Percentiles rank a stretch among this genome's conserved stretches.
Conservation (phyloP, 2,797 vertebrate genomes). For the Silurus lanzhouensis region DNA sequence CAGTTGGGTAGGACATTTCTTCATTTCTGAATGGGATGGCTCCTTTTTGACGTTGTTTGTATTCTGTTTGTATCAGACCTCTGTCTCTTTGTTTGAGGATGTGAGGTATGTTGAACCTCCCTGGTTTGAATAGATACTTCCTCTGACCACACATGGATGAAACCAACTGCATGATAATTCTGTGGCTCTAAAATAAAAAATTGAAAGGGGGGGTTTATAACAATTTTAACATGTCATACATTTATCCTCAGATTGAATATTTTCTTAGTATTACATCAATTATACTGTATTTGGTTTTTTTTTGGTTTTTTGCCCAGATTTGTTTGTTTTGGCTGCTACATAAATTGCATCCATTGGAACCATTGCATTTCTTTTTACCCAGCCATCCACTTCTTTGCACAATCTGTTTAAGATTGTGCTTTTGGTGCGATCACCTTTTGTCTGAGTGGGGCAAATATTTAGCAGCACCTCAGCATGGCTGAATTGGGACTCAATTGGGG, state of each 20-base stretch:
- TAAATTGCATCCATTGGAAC: not conserved
- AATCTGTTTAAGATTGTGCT: constrained; percentile 34
- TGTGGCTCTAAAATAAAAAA: not conserved
- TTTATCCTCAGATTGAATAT: not conserved
- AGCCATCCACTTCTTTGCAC: constrained; percentile 20
- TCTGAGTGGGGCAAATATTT: constrained; percentile 58
- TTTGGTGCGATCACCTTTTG: constrained; percentile 54
- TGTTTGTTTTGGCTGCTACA: not conserved
- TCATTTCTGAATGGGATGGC: constrained; percentile 52
- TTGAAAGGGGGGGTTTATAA: not conserved
- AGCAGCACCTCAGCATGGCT: constrained; percentile 48
- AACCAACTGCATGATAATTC: not conserved
- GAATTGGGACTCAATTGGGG: constrained; percentile 55
- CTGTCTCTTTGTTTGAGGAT: constrained; percentile 37
- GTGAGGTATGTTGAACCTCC: constrained; percentile 31
- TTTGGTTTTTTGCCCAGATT: not conserved
- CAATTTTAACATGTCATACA: not conserved
- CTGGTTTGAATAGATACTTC: constrained; percentile 49
- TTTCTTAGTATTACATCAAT: not conserved
- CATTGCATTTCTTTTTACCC: not conserved
- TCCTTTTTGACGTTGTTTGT: constrained; percentile 52
- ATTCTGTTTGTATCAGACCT: constrained; percentile 47
- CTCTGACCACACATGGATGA: constrained; percentile 49
- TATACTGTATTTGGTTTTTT: not conserved
- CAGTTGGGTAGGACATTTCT: constrained; percentile 51